Evolutionary conservation across 2,888 invertebrate genomes (phyloP).

Genomic region (Schizotus pectinicornis): DNA sequence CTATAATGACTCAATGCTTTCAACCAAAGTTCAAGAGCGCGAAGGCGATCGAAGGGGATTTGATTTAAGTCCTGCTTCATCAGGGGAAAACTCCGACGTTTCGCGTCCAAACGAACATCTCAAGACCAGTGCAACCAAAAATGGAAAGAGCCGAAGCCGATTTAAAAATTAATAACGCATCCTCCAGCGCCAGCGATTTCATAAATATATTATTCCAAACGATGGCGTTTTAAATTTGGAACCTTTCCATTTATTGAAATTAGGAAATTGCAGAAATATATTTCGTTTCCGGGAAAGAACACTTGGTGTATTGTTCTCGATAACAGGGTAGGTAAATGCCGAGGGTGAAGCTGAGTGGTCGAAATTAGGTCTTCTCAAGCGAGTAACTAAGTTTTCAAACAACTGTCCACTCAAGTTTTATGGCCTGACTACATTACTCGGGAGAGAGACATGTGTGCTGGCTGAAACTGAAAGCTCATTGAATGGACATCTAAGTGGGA

Average conservation of each 20-base stretch:
- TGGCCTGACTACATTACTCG: background rate
- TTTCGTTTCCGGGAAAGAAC: too few species aligned
- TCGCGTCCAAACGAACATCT: background rate
- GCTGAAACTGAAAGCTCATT: background rate
- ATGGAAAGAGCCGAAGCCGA: conserved; percentile 4
- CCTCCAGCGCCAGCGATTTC: too few species aligned
- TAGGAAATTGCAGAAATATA: background rate
- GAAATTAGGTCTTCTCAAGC: background rate
- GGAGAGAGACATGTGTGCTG: too few species aligned
- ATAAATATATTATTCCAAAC: too few species aligned
- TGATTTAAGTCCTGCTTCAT: conserved; percentile 34
- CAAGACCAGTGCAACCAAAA: background rate
- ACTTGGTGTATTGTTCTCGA: too few species aligned
- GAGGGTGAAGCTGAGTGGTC: background rate
- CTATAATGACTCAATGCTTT: background rate
- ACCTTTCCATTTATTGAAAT: background rate
- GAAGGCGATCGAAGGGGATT: conserved; percentile 20
- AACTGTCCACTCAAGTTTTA: background rate
- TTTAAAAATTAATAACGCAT: conserved; percentile 12
- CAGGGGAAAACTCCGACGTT: conserved; percentile 31
- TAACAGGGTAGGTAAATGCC: background rate
- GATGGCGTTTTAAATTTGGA: background rate
- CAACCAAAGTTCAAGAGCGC: conserved; percentile 5
- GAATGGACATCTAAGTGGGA: too few species aligned
- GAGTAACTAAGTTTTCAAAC: background rate